Evolutionary conservation across 2,113 vertebrate genomes (phyloP), one percentile per base, ranked within the genome.

Genomic region (Mirza zaza): DNA sequence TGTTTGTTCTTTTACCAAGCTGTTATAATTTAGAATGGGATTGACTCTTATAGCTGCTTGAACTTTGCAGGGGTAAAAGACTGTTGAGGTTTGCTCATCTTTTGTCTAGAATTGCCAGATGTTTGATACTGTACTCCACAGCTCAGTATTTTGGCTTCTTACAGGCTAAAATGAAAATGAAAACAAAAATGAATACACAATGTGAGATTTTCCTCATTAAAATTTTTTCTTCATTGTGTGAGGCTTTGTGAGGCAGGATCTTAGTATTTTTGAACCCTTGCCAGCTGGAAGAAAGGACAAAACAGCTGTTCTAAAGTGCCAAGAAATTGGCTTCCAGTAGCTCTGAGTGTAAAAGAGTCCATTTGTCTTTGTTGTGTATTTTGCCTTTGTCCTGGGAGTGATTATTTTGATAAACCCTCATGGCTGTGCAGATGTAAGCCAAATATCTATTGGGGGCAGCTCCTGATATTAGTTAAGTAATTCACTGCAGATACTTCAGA

Each of bases 141-240:
- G 85, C 59, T 87, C 50, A 76, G 29, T n/a, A 55, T 84, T 86
- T 94, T 71, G 4, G 10, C 63, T 75, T 90, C n/a, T 81, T 29
- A 29, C 20, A 42, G 25, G 52, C 65, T 81, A 79, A 93, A 80
- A 63, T 67, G n/a, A 75, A 97, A 82, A 96, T 27, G 39, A 79
- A 85, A 88, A 80, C 20, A 45, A 73, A 94, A 93, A 8, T 70
- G 45, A 27, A 8, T 73, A 65, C 2, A 42, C 21, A 25, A 52
- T 80, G 80, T 75, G 55, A 91, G 20, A 36, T 68, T 94, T 90
- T 95, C 92, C 71, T 93, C 77, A 88, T 96, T 96, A 48, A 87
- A 55, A 20, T 73, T 48, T 85, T 87, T 93, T 61, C 48, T 83
- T 85, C 29, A n/a, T 91, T 39, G 36, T 87, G 36, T 92, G 85